Base-by-base conservation (phyloP, 2,797 vertebrate genomes). In the Meda fulgida region DNA sequence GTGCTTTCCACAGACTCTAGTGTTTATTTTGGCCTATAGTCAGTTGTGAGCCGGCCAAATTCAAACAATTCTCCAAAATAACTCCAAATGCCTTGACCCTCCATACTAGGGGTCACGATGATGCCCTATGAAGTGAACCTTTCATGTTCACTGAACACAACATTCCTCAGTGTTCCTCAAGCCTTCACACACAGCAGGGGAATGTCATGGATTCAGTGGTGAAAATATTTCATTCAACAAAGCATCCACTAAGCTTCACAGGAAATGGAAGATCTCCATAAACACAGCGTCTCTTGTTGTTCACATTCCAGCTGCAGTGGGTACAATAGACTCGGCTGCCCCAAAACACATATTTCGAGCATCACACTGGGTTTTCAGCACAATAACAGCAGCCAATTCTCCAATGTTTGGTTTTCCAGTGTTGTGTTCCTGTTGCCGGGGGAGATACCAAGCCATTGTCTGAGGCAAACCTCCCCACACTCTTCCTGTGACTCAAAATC, bases 381-480 rank as follows among this genome's bases (percentile, higher is more conserved):
- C 73, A 80, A 34, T 53, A 76, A 77, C 81, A 67, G 51, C 58
- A 6, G 70, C 3, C n/a, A 70, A 4, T 38, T 76, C 31, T 78
- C 73, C 73, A 65, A 11, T 65, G 77, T 84, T 84, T 86, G 80
- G 77, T 70, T 80, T 80, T 73, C 83, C 65, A 46, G 13, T 84
- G 55, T 78, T 78, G 80, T 83, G 73, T 85, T 80, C 76, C 88
- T 55, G 78, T 80, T 70, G 71, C 51, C 55, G 46, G 65, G 46
- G 80, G 83, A 84, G 82, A 86, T 78, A 58, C 55, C 55, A 34
- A 82, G 38, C 79, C 73, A 88, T 88, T 88, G 85, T 88, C 78
- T 36, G 34, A 48, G 79, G 31, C 46, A 83, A 84, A 80, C 85
- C 83, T 88, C 83, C 60, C 75, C 72, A 34, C 26, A 58, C 53